Evolutionary conservation across 2,113 vertebrate genomes (phyloP), one percentile per base, ranked within the genome.

Genomic region (Otolemur garnettii): DNA sequence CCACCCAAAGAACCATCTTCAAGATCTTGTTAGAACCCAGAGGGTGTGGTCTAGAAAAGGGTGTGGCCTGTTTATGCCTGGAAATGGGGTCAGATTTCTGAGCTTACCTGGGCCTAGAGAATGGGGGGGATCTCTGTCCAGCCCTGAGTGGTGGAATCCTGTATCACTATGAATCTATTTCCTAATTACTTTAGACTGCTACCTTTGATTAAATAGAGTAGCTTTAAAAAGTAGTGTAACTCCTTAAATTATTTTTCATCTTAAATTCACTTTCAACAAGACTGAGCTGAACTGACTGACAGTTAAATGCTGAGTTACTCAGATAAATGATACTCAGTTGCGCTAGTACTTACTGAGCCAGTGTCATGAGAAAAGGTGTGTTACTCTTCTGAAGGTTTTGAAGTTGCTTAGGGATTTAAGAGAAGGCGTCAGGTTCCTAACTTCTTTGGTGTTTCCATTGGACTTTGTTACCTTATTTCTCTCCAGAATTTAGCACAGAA

Each of bases 191-290:
- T 96, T 90, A 95, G 50, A 90, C 69, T 93, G 45, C 45, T 80
- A 84, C 38, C 28, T 71, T 91, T 97, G 95, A 97, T 91, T 97
- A 96, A 96, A 91, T 64, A 94, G 45, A 95, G 94, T 72, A 91
- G 74, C 19, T 77, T 90, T 2, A 2, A 50, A 35, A 93, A 92
- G 92, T 93, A 96, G 79, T 75, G 42, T 75, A 90, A 86, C 78
- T 72, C 7, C 68, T 88, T 78, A 72, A 84, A 94, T 94, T 94
- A 42, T 75, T 97, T 95, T 89, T 91, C 68, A 66, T 42, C 42
- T 91, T 74, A 85, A 94, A 96, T 86, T 92, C 77, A 87, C 66
- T 64, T 62, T 91, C 80, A 81, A 72, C 79, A 89, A 68, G 22
- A 71, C 24, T 83, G 15, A 89, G 60, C 21, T 38, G 26, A 87